Percentiles rank a stretch among this genome's conserved stretches.
These are phyloP conservation scores for Spialia ferax DNA, from an alignment of 2,888 invertebrate genomes.

Conservation along the genomic window DNA sequence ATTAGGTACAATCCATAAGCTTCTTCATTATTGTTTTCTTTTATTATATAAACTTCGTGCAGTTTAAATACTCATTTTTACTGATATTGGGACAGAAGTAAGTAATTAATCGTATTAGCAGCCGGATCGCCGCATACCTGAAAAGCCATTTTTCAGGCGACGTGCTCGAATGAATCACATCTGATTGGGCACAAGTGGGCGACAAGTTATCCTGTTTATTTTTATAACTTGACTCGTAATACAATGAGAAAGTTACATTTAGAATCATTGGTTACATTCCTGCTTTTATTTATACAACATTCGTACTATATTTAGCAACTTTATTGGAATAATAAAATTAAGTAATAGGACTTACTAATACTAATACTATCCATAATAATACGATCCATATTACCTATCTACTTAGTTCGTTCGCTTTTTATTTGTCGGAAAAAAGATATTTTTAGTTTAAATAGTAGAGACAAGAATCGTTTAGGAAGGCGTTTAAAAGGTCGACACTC, in stretches of 20 bases:
- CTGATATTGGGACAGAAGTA: conserved; percentile 21
- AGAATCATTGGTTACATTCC: conserved; percentile 53
- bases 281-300: conserved; percentile 47
- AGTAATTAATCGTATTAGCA: conserved; percentile 52
- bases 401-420: background rate
- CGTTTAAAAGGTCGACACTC: background rate
- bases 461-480: background rate
- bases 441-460: background rate
- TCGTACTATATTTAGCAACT: background rate
- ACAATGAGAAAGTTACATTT: conserved; percentile 69
- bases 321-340: background rate
- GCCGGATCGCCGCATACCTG: conserved; percentile 58
- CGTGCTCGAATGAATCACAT: conserved; percentile 62
- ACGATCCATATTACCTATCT: background rate
- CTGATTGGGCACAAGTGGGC: conserved; percentile 63
- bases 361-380: background rate
- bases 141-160: conserved; percentile 59
- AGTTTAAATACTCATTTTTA: background rate
- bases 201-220: conserved; percentile 69
- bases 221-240: conserved; percentile 67
- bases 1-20: too few species aligned
- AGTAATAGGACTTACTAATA: too few species aligned
- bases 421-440: background rate
- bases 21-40: background rate
- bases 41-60: background rate